Evolutionary conservation across 2,113 vertebrate genomes (phyloP), one percentile per base, ranked within the genome.

Genomic region (Ctenodactylus gundi): DNA sequence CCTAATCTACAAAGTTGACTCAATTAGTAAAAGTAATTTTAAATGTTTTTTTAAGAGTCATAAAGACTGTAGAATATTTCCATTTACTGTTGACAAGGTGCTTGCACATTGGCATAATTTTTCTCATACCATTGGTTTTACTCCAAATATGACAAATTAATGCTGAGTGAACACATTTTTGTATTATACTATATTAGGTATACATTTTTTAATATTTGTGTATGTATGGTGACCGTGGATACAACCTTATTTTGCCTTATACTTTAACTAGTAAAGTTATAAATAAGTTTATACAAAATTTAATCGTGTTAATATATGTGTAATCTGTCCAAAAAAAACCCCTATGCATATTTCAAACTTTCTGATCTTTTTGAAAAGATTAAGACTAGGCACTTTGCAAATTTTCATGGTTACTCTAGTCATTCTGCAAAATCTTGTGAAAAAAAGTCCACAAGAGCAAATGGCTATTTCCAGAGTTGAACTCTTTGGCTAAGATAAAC

Each of bases 191-290:
- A n/a, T n/a, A n/a, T n/a, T n/a, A n/a, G n/a, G n/a, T n/a, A n/a
- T n/a, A n/a, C n/a, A n/a, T n/a, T n/a, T n/a, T n/a, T n/a, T n/a
- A n/a, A n/a, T n/a, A n/a, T n/a, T n/a, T n/a, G n/a, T n/a, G n/a
- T n/a, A n/a, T n/a, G n/a, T n/a, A n/a, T n/a, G n/a, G n/a, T n/a
- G n/a, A n/a, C n/a, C n/a, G n/a, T n/a, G n/a, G n/a, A n/a, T n/a
- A n/a, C n/a, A n/a, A n/a, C n/a, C n/a, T n/a, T 51, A 88, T 77
- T 94, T 88, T 81, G 25, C 62, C 55, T 85, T 44, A 51, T 15
- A 31, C 17, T 88, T 94, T 57, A 87, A 25, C 20, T 70, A 76
- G 49, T 70, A 85, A 85, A 65, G 17, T 62, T 76, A 85, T 7
- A 53, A 49, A 60, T n/a, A n/a, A n/a, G n/a, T n/a, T n/a, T n/a